These are phyloP conservation scores for Stichopus horrens DNA, from an alignment of 53 echinoderm and acorn worm genomes.

Conservation along the genomic window DNA sequence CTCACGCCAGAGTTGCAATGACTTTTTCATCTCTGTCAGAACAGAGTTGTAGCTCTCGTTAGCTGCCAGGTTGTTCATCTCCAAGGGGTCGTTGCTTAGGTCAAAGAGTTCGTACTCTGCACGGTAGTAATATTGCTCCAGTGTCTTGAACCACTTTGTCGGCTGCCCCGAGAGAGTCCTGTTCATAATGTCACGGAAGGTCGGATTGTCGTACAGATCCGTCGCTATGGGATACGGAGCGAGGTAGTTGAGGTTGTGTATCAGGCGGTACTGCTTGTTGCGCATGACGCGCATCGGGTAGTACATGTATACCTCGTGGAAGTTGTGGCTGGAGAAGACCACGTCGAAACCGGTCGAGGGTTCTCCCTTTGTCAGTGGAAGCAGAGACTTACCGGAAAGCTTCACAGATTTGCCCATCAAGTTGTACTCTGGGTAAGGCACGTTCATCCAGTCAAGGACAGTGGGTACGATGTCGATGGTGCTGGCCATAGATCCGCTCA, in stretches of 20 bases:
- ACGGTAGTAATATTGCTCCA: constrained; percentile 88
- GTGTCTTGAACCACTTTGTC: constrained; percentile 75
- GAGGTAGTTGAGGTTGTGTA: constrained; percentile 89
- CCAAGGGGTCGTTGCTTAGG: constrained; percentile 74
- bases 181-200: constrained; percentile 77
- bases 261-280: constrained; percentile 75
- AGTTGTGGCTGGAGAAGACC: constrained; percentile 87
- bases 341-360: constrained; percentile 70
- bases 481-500: constrained; percentile 78
- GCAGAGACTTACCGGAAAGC: constrained; percentile 81
- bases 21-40: constrained; percentile 56
- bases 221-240: constrained; percentile 89
- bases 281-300: constrained; percentile 91
- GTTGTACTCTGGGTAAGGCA: constrained; percentile 63
- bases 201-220: constrained; percentile 54
- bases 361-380: constrained; percentile 66
- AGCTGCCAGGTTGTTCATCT: constrained; percentile 69
- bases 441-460: constrained; percentile 83
- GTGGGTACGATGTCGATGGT: constrained; percentile 94
- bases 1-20: constrained; percentile 65
- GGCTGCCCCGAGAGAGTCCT: constrained; percentile 53
- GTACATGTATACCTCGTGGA: constrained; percentile 95
- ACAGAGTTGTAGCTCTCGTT: constrained; percentile 52
- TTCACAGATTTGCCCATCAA: constrained; percentile 36
- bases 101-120: constrained; percentile 51